These are phyloP conservation scores for Drosophila punjabiensis DNA, from an alignment of 1,140 invertebrate species.

Conservation along the genomic window DNA sequence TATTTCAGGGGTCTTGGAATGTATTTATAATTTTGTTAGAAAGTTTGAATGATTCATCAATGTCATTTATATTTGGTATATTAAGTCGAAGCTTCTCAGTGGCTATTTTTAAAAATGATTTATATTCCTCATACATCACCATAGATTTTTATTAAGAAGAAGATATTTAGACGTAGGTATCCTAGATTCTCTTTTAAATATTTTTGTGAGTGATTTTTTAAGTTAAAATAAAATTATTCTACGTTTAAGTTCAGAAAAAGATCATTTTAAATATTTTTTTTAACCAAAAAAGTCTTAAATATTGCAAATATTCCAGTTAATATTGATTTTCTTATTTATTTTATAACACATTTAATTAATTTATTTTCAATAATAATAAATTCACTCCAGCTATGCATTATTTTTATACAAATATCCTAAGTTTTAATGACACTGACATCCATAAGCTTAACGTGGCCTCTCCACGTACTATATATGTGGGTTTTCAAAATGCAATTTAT, in stretches of 20 bases:
- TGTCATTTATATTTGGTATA: constrained; percentile 9
- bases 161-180: neutral
- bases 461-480: constrained; percentile 14
- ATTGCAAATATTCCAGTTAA: neutral
- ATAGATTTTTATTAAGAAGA: neutral
- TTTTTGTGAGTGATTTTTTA: too few relatives aligned
- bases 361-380: neutral
- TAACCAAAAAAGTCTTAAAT: neutral
- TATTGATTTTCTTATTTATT: neutral
- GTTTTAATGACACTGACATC: constrained; percentile 4
- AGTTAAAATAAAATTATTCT: too few relatives aligned
- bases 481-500: constrained; percentile 43
- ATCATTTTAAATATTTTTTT: too few relatives aligned
- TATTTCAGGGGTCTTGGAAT: neutral
- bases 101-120: neutral
- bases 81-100: neutral
- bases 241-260: too few relatives aligned
- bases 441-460: constrained; percentile 9
- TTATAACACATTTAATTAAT: neutral
- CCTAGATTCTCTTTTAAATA: neutral
- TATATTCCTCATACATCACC: neutral
- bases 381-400: neutral
- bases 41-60: constrained; percentile 49
- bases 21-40: constrained; percentile 34
- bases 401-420: neutral